These are phyloP conservation scores for Corvus hawaiiensis DNA, from an alignment of 2,113 vertebrate species.

Conservation along the genomic window DNA sequence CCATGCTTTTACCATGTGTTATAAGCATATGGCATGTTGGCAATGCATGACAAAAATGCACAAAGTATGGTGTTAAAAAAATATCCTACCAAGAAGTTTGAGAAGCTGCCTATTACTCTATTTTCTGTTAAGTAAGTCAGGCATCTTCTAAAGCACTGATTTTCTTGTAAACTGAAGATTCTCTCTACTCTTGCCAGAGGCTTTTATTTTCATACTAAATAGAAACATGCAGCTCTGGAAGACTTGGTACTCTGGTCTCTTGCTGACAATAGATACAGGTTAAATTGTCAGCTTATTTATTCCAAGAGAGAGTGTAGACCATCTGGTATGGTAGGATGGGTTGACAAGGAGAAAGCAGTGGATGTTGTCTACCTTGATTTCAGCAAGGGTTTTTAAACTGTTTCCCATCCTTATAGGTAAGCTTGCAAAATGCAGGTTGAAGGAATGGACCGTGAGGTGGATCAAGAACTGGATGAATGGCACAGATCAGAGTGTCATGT, in stretches of 20 bases:
- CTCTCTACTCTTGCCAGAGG: neutral
- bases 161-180: neutral
- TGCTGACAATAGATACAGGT: neutral
- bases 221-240: neutral
- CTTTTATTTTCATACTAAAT: neutral
- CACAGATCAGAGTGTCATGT: neutral
- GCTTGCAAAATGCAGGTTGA: neutral
- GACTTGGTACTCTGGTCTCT: neutral
- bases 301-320: neutral
- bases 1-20: slow-evolving; percentile 66
- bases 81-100: slow-evolving; percentile 36
- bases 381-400: neutral
- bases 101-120: slow-evolving; percentile 34
- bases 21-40: slow-evolving; percentile 67
- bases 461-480: neutral
- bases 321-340: neutral
- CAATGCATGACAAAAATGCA: slow-evolving; percentile 58
- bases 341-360: neutral
- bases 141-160: neutral
- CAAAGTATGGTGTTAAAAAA: slow-evolving; percentile 51
- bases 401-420: neutral
- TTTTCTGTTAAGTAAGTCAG: neutral
- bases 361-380: neutral
- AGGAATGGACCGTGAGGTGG: neutral
- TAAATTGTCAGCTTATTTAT: neutral